Evolutionary conservation across 30 jellyfish, hydroid and myxozoan species (phyloP).

Genomic region (Morbakka virulenta): DNA sequence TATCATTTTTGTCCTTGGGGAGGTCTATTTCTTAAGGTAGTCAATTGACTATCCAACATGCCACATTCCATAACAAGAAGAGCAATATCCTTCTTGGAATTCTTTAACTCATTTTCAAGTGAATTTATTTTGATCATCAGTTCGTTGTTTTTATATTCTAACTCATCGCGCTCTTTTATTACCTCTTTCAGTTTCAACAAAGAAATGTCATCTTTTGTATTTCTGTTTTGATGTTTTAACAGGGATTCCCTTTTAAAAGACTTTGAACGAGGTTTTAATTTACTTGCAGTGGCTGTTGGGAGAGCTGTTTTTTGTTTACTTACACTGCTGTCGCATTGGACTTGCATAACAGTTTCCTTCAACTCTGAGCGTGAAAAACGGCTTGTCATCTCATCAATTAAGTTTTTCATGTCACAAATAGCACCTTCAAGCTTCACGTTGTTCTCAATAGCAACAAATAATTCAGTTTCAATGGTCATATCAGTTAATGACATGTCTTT

Average conservation of each 20-base stretch:
- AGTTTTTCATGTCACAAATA: conserved; percentile 50
- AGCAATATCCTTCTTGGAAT: conserved; percentile 51
- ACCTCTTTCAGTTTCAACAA: conserved; percentile 53
- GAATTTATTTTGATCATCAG: conserved; percentile 8
- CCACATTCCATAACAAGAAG: conserved; percentile 65
- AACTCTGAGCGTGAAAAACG: too few relatives aligned
- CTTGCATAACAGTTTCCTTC: too few relatives aligned
- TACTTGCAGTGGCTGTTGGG: too few relatives aligned
- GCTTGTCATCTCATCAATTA: too few relatives aligned
- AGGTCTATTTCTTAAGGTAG: conserved; percentile 39
- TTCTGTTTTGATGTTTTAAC: too few relatives aligned
- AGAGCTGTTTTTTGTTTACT: too few relatives aligned
- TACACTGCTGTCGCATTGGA: too few relatives aligned
- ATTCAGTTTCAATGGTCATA: conserved; percentile 76
- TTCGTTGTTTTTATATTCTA: conserved; percentile 43
- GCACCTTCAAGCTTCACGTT: conserved; percentile 72
- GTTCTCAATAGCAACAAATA: conserved; percentile 79
- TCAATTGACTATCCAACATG: conserved; percentile 48
- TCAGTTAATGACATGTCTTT: conserved; percentile 29
- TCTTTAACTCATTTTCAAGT: conserved; percentile 49
- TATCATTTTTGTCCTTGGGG: too few relatives aligned
- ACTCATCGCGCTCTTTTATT: conserved; percentile 45
- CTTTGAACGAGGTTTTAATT: too few relatives aligned
- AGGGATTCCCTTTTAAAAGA: too few relatives aligned
- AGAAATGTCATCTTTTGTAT: too few relatives aligned